Conservation (phyloP, 2,797 vertebrate genomes). For the Sebastes flavidus region DNA sequence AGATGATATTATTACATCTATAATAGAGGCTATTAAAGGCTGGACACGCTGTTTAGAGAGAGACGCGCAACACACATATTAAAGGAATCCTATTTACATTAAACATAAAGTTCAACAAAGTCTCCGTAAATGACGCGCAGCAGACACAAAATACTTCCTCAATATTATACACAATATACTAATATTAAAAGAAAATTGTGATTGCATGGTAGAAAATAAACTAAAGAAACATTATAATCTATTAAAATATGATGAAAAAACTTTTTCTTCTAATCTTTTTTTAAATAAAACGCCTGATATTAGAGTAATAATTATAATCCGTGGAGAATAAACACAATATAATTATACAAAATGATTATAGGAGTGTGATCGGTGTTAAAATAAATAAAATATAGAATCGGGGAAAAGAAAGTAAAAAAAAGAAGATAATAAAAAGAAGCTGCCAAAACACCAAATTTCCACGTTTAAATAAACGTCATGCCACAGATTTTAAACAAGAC, state of each 20-base stretch:
- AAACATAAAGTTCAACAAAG: background rate
- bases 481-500: background rate
- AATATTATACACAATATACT: background rate
- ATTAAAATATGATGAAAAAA: background rate
- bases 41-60: background rate
- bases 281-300: background rate
- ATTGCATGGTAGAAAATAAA: background rate
- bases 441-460: background rate
- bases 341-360: background rate
- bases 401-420: rapidly evolving
- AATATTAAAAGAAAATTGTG: background rate
- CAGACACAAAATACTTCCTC: background rate
- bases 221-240: background rate
- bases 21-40: background rate
- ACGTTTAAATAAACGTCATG: too few species aligned
- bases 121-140: background rate
- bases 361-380: background rate
- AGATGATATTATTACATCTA: background rate
- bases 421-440: background rate
- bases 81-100: background rate
- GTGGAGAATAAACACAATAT: too few species aligned
- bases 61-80: background rate
- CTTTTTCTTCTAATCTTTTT: background rate
- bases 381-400: background rate
- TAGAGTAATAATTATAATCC: background rate